phyloP scores from a whole-genome alignment of 37 sponge, comb jelly and placozoan genomes.

The Spongilla lacustris region DNA sequence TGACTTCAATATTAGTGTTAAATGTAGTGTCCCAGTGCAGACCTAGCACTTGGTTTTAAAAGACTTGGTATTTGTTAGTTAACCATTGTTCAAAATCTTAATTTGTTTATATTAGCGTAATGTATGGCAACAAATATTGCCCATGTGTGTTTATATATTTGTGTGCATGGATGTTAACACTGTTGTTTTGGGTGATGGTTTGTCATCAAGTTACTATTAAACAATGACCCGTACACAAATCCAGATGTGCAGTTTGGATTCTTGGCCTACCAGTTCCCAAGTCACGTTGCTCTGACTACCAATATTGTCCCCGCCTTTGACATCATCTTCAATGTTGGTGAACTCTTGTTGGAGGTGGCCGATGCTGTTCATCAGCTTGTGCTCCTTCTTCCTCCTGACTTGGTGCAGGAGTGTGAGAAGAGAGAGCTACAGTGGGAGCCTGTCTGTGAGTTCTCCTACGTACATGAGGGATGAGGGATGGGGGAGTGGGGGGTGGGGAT shows the following conservation, averaged over 20 bases:
- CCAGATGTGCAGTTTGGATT: conserved; percentile 48
- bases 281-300: conserved; percentile 31
- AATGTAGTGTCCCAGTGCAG: too few relatives aligned
- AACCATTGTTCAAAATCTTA: too few relatives aligned
- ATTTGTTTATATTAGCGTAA: too few relatives aligned
- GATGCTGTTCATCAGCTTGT: conserved; percentile 19
- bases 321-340: neutral
- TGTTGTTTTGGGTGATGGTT: too few relatives aligned
- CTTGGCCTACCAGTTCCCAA: conserved; percentile 32
- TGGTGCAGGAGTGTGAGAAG: conserved; percentile 29
- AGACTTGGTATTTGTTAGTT: too few relatives aligned
- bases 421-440: conserved; percentile 44
- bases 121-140: too few relatives aligned
- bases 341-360: conserved; percentile 41
- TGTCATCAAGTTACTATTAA: too few relatives aligned
- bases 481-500: neutral
- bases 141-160: too few relatives aligned
- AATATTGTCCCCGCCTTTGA: conserved; percentile 13
- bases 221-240: neutral
- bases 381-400: conserved; percentile 7
- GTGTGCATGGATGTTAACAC: too few relatives aligned
- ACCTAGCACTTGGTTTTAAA: too few relatives aligned
- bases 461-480: too few relatives aligned
- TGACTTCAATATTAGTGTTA: too few relatives aligned
- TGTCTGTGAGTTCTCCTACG: neutral